Conservation (phyloP, 2,113 vertebrate genomes). For the Rhineura floridana region DNA sequence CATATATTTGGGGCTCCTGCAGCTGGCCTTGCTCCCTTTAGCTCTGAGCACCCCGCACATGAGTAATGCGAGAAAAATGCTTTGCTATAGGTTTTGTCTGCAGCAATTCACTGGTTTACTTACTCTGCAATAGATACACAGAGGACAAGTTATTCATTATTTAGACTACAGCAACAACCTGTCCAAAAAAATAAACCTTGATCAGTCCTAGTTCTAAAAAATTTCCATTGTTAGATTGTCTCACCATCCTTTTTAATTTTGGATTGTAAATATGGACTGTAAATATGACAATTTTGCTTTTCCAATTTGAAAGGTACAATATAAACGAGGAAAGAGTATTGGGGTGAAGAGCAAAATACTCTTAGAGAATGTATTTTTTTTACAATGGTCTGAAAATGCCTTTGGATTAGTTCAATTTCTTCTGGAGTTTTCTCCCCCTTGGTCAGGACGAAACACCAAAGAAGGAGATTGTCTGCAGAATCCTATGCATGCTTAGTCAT, state of each 20-base stretch:
- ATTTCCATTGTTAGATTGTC: slow-evolving; percentile 6
- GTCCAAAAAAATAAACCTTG: not conserved
- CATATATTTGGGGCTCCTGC: not conserved
- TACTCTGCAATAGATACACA: slow-evolving; percentile 10
- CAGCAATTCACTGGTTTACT: not conserved
- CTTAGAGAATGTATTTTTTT: not conserved
- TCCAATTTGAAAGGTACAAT: slow-evolving; percentile 7
- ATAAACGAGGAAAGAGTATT: not conserved
- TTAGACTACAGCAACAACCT: slow-evolving; percentile 24
- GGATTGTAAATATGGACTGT: slow-evolving; percentile 63
- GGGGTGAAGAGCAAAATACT: not conserved
- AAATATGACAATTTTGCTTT: slow-evolving; percentile 49
- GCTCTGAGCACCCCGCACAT: not conserved
- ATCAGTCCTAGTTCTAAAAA: slow-evolving; percentile 30
- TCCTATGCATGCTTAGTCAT: not conserved
- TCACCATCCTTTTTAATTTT: slow-evolving; percentile 23
- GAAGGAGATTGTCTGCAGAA: not conserved
- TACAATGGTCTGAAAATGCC: not conserved
- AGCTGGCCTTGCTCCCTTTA: not conserved
- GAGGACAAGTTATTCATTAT: not conserved
- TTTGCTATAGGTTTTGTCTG: not conserved
- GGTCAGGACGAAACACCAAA: not conserved
- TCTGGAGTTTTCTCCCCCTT: not conserved
- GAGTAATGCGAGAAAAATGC: not conserved
- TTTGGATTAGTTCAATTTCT: not conserved